Evolutionary conservation across 1,140 invertebrate species (phyloP).

Genomic region (Varroa destructor): DNA sequence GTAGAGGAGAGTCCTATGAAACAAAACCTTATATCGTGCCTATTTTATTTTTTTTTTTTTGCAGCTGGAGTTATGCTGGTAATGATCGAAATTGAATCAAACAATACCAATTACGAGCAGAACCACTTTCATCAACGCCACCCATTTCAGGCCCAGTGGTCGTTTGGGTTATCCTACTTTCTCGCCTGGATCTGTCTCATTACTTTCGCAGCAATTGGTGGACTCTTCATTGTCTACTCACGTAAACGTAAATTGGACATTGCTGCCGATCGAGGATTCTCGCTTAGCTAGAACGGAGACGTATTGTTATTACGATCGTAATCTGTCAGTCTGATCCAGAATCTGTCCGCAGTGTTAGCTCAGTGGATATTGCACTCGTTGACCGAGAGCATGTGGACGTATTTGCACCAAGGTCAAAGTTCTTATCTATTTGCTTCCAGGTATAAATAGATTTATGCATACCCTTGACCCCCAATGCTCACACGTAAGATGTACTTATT

Average conservation of each 20-base stretch:
- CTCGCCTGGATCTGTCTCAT: slow-evolving; percentile 65
- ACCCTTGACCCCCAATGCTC: too few species aligned
- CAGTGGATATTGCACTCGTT: too few species aligned
- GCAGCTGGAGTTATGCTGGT: slow-evolving; percentile 57
- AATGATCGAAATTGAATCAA: slow-evolving; percentile 62
- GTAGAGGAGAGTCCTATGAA: too few species aligned
- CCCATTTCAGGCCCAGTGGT: slow-evolving; percentile 51
- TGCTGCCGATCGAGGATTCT: slow-evolving; percentile 58
- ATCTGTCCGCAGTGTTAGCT: too few species aligned
- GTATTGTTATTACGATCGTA: slow-evolving; percentile 47
- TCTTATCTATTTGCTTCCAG: too few species aligned
- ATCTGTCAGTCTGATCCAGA: too few species aligned
- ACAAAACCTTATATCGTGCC: slow-evolving; percentile 1
- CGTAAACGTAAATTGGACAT: slow-evolving; percentile 57
- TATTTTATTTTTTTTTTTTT: slow-evolving; percentile 37
- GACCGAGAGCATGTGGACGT: too few species aligned
- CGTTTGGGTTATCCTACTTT: slow-evolving; percentile 58
- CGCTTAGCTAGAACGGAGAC: slow-evolving; percentile 45
- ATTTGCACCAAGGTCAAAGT: too few species aligned
- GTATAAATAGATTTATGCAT: too few species aligned
- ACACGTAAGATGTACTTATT: too few species aligned
- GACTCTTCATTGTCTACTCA: slow-evolving; percentile 61
- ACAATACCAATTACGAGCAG: slow-evolving; percentile 55
- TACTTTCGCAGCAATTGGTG: slow-evolving; percentile 53
- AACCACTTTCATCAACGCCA: slow-evolving; percentile 52